Evolutionary conservation across 2,797 vertebrate species (phyloP), one percentile per base, ranked within the genome.

Genomic region (Lepus townsendii): DNA sequence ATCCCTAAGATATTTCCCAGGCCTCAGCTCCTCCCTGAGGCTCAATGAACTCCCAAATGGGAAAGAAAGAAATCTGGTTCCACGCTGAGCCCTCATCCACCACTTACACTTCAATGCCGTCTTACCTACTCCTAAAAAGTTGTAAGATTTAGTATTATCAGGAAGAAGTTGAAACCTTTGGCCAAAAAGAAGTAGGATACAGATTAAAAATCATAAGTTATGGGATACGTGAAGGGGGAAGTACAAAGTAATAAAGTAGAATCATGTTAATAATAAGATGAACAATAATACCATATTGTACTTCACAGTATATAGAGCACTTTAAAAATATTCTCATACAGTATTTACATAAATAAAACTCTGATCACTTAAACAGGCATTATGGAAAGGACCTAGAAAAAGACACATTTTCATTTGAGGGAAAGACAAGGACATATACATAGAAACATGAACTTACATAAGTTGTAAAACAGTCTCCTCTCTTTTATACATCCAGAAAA

Each of bases 1-100:
- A 87, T 85, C 30, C 90, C 60, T 68, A 78, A 69, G 35, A 32
- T 83, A 80, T 47, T 93, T 96, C 71, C 82, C 88, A 94, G 52
- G 38, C 66, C 30, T 91, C 42, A 52, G 82, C 66, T 86, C 10
- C 35, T 95, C 50, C 62, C 20, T 47, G 50, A 68, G 19, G n/a
- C 62, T 54, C 19, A 7, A 63, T 79, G 79, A 83, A 75, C 35
- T 80, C n/a, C 35, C 66, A 86, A 66, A 60, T 19, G 50, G 50
- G 27, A 93, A 75, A 65, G 20, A 60, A 86, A 16, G 32, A 71
- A 66, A 42, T 60, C 54, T 68, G 20, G 1, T 16, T 76, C 24
- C 47, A 9, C 13, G 14, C 17, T 50, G 2, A 68, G 17, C 32
- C 11, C 26, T 78, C 13, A 11, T 5, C 13, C 8, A 47, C 14